Base-by-base conservation (phyloP, 2,797 vertebrate species). In the Pipistrellus pygmaeus region DNA sequence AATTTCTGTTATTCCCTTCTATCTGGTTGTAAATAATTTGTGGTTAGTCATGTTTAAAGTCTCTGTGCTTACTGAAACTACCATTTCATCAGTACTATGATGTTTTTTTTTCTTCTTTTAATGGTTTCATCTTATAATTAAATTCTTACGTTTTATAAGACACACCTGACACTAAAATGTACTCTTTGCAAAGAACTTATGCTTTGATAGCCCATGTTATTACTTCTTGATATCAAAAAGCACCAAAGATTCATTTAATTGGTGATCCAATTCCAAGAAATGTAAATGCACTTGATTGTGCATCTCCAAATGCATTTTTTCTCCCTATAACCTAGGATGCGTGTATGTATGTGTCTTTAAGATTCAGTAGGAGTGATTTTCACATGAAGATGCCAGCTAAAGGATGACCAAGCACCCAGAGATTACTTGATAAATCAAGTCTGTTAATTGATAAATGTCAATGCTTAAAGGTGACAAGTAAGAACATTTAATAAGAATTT, bases 131-230 rank as follows among this genome's bases (percentile, higher is more conserved):
- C 20, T 32, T 32, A 3, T 17, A 77, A 64, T 62, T 93, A 94
- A 55, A 69, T 25, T 73, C 46, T 69, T 14, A 25, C 25, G 27
- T 64, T 87, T 71, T 57, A 3, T 44, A 73, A 93, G 27, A n/a
- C 27, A 41, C 76, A 60, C 2, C 17, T 88, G 32, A 57, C 25
- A 83, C 46, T 83, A 83, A 93, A 93, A 86, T 30, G 32, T 11
- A 51, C 17, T 86, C 41, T 91, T 68, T 71, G 60, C 9, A 86
- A 93, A 94, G n/a, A 87, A 86, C 27, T 76, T 66, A 51, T 48
- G 15, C 41, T 69, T 89, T 93, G 32, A 78, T 66, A 81, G 82
- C 27, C 38, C 3, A 68, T 53, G 48, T 85, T 87, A 41, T 78
- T 85, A 38, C 53, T 73, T 72, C 11, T 23, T 20, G 18, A 9